These are phyloP conservation scores for Rattus rattus DNA, from an alignment of 2,113 vertebrate species.

Conservation along the genomic window DNA sequence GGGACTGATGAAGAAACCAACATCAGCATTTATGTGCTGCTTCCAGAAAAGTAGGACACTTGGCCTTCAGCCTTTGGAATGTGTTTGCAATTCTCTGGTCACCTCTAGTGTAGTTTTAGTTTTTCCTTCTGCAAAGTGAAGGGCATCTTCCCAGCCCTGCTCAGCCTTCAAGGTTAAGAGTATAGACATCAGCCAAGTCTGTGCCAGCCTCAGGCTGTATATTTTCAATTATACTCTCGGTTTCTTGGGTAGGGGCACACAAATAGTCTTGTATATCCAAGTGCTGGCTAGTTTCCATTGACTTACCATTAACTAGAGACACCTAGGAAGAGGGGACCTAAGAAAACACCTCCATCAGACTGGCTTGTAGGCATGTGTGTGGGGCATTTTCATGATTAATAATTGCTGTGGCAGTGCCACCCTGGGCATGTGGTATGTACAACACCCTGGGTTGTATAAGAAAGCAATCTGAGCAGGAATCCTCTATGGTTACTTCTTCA, in stretches of 20 bases:
- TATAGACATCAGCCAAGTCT: not conserved
- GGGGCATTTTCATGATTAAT: not conserved
- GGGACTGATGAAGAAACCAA: not conserved
- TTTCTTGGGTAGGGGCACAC: not conserved
- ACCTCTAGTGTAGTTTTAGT: not conserved
- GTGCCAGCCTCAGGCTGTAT: not conserved
- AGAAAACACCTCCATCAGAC: not conserved
- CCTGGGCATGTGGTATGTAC: not conserved
- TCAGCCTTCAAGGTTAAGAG: not conserved
- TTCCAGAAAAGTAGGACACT: not conserved
- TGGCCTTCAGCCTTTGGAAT: not conserved
- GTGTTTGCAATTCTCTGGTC: not conserved
- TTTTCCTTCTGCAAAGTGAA: not conserved
- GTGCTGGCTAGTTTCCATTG: not conserved
- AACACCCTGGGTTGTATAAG: not conserved
- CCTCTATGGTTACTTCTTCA: not conserved
- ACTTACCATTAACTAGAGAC: not conserved
- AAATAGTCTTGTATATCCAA: not conserved
- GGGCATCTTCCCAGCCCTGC: not conserved
- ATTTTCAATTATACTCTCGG: not conserved
- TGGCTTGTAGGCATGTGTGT: not conserved
- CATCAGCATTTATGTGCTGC: not conserved
- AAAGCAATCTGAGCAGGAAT: not conserved
- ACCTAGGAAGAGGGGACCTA: not conserved
- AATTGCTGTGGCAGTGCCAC: not conserved